Conservation (phyloP, 2,888 invertebrate genomes). For the Heteropelma amictum region DNA sequence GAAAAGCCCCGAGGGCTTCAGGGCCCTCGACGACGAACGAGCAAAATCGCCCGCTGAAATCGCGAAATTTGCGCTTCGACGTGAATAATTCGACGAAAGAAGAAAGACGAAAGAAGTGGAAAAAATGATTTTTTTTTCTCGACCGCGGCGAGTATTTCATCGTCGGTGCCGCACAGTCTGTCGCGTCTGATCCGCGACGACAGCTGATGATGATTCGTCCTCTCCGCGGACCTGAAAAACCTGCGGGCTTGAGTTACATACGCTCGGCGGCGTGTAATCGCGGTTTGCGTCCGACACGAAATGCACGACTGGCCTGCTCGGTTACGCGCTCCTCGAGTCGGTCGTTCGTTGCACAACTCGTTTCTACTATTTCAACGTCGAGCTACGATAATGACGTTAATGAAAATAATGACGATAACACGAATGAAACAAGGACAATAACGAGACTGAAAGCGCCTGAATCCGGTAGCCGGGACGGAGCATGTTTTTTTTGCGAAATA, state of each 20-base stretch:
- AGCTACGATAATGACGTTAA: slow-evolving; percentile 16
- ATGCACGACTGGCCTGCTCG: background rate
- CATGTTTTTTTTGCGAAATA: no score
- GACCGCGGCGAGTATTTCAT: no score
- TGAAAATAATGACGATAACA: background rate
- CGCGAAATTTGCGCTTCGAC: no score
- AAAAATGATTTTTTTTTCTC: no score
- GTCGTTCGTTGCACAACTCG: slow-evolving; percentile 24
- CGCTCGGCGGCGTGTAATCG: slow-evolving; percentile 10
- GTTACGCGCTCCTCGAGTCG: no score
- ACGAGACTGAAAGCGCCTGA: background rate
- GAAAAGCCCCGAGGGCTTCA: no score
- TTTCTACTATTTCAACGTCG: slow-evolving; percentile 1
- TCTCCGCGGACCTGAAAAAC: slow-evolving; percentile 11
- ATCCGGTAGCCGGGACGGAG: background rate
- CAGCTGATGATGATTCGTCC: slow-evolving; percentile 55
- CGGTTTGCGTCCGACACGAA: slow-evolving; percentile 38
- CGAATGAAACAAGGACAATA: background rate
- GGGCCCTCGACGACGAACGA: no score
- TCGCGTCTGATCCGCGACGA: slow-evolving; percentile 40
- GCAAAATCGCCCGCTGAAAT: no score
- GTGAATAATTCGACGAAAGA: no score
- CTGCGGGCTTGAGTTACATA: slow-evolving; percentile 14
- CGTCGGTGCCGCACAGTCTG: slow-evolving; percentile 56
- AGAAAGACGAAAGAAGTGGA: no score